phyloP scores from a whole-genome alignment of 1,140 invertebrate species.

The Liolophura sinensis region DNA sequence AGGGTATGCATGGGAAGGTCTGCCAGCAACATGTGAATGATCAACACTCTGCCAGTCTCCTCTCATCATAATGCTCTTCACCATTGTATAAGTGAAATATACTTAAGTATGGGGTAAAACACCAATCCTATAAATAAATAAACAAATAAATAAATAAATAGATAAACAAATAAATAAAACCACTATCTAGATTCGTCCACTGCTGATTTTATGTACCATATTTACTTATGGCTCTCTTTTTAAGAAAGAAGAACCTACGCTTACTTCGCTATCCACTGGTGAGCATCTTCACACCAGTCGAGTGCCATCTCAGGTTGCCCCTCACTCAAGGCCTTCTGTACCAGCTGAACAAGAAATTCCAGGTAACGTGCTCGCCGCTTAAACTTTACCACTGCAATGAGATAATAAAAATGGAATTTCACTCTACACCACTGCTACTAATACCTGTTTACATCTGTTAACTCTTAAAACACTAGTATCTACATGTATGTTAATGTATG shows the following conservation, averaged over 20 bases:
- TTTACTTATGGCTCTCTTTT: neutral
- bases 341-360: slow-evolving; percentile 54
- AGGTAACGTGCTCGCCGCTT: slow-evolving; percentile 47
- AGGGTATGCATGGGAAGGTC: too few relatives aligned
- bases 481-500: too few relatives aligned
- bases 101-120: too few relatives aligned
- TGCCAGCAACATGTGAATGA: too few relatives aligned
- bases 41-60: too few relatives aligned
- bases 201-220: neutral
- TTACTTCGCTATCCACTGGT: slow-evolving; percentile 48
- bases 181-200: neutral
- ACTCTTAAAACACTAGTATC: too few relatives aligned
- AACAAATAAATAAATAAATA: too few relatives aligned
- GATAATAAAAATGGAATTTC: neutral
- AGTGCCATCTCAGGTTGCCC: slow-evolving; percentile 46
- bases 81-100: too few relatives aligned
- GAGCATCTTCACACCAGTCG: slow-evolving; percentile 54
- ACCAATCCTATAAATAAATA: too few relatives aligned
- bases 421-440: neutral
- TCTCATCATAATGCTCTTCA: too few relatives aligned
- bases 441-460: neutral
- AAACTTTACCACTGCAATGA: slow-evolving; percentile 52
- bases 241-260: slow-evolving; percentile 4
- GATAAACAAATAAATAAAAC: too few relatives aligned
- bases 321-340: slow-evolving; percentile 55